Evolutionary conservation across 2,888 invertebrate species (phyloP).

Genomic region (Linnaemya vulpina): DNA sequence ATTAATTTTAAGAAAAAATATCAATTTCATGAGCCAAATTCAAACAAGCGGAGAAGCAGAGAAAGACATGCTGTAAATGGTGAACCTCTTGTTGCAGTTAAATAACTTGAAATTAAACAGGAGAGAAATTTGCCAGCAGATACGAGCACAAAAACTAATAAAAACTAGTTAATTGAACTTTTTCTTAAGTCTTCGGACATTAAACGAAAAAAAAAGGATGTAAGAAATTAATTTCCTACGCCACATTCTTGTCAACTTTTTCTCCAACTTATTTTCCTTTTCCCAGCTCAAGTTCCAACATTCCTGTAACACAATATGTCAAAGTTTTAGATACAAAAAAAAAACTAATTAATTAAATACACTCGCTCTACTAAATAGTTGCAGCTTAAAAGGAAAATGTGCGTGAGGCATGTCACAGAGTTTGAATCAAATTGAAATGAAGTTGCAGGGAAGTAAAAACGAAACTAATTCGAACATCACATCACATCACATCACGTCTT

Average conservation of each 20-base stretch:
- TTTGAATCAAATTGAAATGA: not conserved
- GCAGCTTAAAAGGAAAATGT: not conserved
- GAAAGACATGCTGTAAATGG: too few relatives aligned
- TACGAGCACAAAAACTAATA: too few relatives aligned
- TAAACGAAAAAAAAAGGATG: not conserved
- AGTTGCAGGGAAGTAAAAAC: not conserved
- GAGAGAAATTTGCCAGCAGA: too few relatives aligned
- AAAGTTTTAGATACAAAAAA: not conserved
- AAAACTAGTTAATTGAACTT: too few relatives aligned
- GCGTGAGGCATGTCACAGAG: conserved; percentile 13
- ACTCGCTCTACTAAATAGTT: not conserved
- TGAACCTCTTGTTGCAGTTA: too few relatives aligned
- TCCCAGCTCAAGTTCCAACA: too few relatives aligned
- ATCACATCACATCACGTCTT: not conserved
- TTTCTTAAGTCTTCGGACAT: not conserved
- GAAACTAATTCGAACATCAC: not conserved
- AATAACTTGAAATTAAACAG: too few relatives aligned
- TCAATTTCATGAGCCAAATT: too few relatives aligned
- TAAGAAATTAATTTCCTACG: not conserved
- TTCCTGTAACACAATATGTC: not conserved
- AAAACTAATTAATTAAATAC: not conserved
- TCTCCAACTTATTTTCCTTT: too few relatives aligned
- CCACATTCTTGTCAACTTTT: too few relatives aligned
- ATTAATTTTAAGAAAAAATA: too few relatives aligned
- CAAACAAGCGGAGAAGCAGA: too few relatives aligned